A percentile compares a stretch with the other conserved stretches of the same genome.
phyloP scores from a whole-genome alignment of 2,888 invertebrate genomes.

The Tachina grossa region DNA sequence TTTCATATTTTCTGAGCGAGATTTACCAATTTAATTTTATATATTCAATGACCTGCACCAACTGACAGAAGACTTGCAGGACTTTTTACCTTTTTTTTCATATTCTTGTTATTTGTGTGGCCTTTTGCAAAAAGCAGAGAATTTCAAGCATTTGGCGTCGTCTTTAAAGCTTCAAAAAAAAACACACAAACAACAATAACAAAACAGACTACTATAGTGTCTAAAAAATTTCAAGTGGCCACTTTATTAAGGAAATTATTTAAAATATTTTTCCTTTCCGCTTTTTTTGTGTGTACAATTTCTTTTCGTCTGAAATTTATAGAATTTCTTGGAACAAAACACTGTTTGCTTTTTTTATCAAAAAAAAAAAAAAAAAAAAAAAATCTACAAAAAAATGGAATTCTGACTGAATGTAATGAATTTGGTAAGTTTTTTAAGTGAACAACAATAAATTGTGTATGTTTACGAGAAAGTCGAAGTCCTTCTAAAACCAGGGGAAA shows the following conservation, averaged over 20 bases:
- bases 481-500: background rate
- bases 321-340: conserved; percentile 6
- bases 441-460: background rate
- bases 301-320: conserved; percentile 38
- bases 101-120: conserved; percentile 8
- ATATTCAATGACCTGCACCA: conserved; percentile 50
- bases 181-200: background rate
- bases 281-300: conserved; percentile 29
- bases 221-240: conserved; percentile 48
- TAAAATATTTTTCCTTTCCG: conserved; percentile 45
- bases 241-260: conserved; percentile 63
- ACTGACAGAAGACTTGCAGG: conserved; percentile 25
- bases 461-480: background rate
- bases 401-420: too few species aligned
- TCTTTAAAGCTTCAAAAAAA: conserved; percentile 15
- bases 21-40: conserved; percentile 50
- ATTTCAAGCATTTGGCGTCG: conserved; percentile 31
- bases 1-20: conserved; percentile 39
- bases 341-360: background rate
- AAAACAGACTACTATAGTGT: conserved; percentile 2
- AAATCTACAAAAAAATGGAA: conserved; percentile 37
- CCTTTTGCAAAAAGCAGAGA: conserved; percentile 16
- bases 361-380: conserved; percentile 34
- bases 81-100: conserved; percentile 25
- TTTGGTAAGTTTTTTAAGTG: conserved; percentile 9